phyloP scores from a whole-genome alignment of 2,888 invertebrate genomes.

The Ditylenchus weischeri region DNA sequence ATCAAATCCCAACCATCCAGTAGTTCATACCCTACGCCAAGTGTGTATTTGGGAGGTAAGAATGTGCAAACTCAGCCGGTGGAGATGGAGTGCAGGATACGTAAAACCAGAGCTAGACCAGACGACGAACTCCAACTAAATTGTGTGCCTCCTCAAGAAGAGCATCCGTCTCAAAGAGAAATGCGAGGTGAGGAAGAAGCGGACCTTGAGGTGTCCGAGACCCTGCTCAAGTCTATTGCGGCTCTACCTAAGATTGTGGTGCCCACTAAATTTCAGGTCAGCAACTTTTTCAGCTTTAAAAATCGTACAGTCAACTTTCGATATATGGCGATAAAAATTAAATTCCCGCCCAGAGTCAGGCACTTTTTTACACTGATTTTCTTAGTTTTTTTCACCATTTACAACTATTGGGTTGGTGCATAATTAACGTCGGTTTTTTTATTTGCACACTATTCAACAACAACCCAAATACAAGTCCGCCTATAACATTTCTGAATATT shows the following conservation, averaged over 20 bases:
- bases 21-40: neutral
- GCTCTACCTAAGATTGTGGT: constrained; percentile 24
- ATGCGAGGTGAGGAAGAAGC: constrained; percentile 15
- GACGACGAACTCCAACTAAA: too few relatives aligned
- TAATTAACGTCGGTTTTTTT: too few relatives aligned
- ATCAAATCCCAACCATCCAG: neutral
- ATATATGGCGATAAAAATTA: too few relatives aligned
- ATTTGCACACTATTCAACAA: too few relatives aligned
- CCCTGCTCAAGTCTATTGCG: constrained; percentile 12
- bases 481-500: too few relatives aligned
- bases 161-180: neutral
- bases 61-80: neutral
- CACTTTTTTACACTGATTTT: too few relatives aligned
- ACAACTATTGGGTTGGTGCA: too few relatives aligned
- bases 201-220: constrained; percentile 28
- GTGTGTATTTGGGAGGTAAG: neutral
- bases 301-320: too few relatives aligned
- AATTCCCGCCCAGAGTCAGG: too few relatives aligned
- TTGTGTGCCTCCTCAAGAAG: neutral
- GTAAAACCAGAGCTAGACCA: neutral
- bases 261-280: constrained; percentile 25
- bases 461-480: too few relatives aligned
- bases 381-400: too few relatives aligned
- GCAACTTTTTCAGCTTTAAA: neutral
- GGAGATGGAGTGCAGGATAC: constrained; percentile 1